Percentiles rank a stretch among this genome's conserved stretches.
These are phyloP conservation scores for Ochropleura leucogaster DNA, from an alignment of 2,888 invertebrate genomes.

Conservation along the genomic window DNA sequence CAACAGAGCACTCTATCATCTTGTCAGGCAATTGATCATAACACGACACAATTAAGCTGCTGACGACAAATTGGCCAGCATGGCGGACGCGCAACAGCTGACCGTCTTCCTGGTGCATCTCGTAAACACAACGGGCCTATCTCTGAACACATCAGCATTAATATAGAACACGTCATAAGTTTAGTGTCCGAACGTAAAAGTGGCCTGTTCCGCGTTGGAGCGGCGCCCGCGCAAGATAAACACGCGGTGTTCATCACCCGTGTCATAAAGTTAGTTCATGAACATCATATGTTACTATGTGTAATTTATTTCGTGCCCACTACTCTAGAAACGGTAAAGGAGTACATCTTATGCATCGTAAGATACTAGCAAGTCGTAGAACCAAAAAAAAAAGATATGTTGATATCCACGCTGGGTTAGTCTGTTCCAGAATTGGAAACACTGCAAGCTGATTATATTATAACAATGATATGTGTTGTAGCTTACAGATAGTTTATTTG, in stretches of 20 bases:
- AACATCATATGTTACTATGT: slow-evolving; percentile 13
- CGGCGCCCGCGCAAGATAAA: slow-evolving; percentile 63
- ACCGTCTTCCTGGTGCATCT: slow-evolving; percentile 13
- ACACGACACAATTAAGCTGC: slow-evolving; percentile 16
- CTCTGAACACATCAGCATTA: slow-evolving; percentile 26
- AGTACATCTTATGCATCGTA: not conserved
- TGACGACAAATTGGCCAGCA: slow-evolving; percentile 18
- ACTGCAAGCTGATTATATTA: no score
- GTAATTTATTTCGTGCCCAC: not conserved
- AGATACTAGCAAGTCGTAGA: not conserved
- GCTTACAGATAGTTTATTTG: not conserved
- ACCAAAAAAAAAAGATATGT: not conserved
- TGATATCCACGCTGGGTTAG: not conserved
- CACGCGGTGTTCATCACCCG: slow-evolving; percentile 47
- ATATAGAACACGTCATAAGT: slow-evolving; percentile 50
- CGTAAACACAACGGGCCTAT: slow-evolving; percentile 9
- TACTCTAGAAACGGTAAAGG: not conserved
- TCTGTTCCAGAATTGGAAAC: not conserved
- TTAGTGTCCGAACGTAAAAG: slow-evolving; percentile 51
- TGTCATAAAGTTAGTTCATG: slow-evolving; percentile 55
- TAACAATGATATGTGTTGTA: not conserved
- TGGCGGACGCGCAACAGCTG: slow-evolving; percentile 33
- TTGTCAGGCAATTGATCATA: slow-evolving; percentile 11
- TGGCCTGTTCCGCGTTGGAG: slow-evolving; percentile 69
- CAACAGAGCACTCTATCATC: slow-evolving; percentile 4